phyloP scores from a whole-genome alignment of 2,888 invertebrate genomes.

The Malthinus flaveolus region DNA sequence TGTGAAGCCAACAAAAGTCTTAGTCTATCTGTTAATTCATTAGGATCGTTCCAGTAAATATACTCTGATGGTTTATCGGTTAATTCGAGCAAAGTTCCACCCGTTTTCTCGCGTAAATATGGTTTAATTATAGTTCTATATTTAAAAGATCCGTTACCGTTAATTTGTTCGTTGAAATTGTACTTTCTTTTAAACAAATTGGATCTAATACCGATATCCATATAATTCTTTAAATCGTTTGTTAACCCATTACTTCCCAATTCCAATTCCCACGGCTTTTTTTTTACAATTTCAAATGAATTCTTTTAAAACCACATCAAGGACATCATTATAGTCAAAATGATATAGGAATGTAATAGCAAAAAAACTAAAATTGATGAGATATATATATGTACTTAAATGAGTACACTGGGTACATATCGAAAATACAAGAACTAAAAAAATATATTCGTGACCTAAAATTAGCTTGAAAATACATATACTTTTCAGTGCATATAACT shows the following conservation, averaged over 20 bases:
- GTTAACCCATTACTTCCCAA: too few relatives aligned
- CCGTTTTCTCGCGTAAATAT: neutral
- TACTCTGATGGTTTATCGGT: conserved; percentile 15
- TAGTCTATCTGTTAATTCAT: conserved; percentile 42
- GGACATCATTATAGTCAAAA: too few relatives aligned
- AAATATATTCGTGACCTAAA: too few relatives aligned
- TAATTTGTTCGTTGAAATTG: conserved; percentile 6
- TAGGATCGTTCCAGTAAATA: conserved; percentile 31
- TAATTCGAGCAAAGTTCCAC: neutral
- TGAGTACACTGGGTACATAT: neutral
- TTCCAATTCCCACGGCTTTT: too few relatives aligned
- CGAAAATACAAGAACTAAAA: too few relatives aligned
- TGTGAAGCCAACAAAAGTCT: conserved; percentile 40
- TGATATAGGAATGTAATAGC: too few relatives aligned
- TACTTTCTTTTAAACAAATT: conserved; percentile 13
- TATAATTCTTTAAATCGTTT: conserved; percentile 15
- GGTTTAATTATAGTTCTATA: conserved; percentile 21
- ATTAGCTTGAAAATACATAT: too few relatives aligned
- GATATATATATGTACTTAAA: neutral
- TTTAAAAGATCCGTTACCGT: conserved; percentile 7
- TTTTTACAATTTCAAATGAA: too few relatives aligned
- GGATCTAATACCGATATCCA: conserved; percentile 12
- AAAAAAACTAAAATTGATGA: too few relatives aligned
- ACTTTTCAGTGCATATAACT: too few relatives aligned
- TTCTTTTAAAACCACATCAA: too few relatives aligned